Base-by-base conservation (phyloP, 2,888 invertebrate species). In the Chaitophorus viminalis region DNA sequence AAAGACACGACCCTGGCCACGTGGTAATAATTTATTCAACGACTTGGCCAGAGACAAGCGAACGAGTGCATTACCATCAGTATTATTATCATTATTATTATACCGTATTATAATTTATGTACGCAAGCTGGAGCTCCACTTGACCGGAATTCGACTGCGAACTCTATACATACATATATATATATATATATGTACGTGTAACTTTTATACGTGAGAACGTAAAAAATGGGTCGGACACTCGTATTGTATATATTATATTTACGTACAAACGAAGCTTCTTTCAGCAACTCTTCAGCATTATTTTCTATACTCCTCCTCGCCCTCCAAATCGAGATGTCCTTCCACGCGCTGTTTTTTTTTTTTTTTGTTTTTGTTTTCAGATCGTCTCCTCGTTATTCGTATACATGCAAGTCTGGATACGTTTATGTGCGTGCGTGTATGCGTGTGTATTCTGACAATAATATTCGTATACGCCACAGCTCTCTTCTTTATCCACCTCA, bases 171-270 rank as follows among this genome's bases (percentile, higher is more conserved):
- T 14, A 46, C 6, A 46, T 46, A 46, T 46, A 11, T 14, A 46
- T 46, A 46, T 14, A n/a, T n/a, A n/a, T n/a, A n/a, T 46, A 46
- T 46, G 14, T 14, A 46, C 9, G 46, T 9, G 33, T 54, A 83
- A 72, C 5, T 83, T 91, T 25, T 90, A 90, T 78, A n/a, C 68
- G 29, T 11, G 68, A 8, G 60, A 25, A 25, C 29, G 29, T 68
- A 68, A 68, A 68, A 68, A 68, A n/a, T 68, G 29, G 68, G 68
- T 68, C 68, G 68, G 60, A 29, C 68, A 25, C 68, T n/a, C 65
- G 65, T 65, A 65, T 65, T 2, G 9, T 65, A n/a, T 9, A 5
- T 6, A 6, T 25, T 25, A 9, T 21, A 60, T 6, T 6, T 8
- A 21, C 25, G 1, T 60, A 60, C 25, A 60, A 25, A 60, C 9